Percentiles rank a stretch among this genome's conserved stretches.
phyloP scores from a whole-genome alignment of 2,797 vertebrate genomes.

The Phaenicophaeus curvirostris region DNA sequence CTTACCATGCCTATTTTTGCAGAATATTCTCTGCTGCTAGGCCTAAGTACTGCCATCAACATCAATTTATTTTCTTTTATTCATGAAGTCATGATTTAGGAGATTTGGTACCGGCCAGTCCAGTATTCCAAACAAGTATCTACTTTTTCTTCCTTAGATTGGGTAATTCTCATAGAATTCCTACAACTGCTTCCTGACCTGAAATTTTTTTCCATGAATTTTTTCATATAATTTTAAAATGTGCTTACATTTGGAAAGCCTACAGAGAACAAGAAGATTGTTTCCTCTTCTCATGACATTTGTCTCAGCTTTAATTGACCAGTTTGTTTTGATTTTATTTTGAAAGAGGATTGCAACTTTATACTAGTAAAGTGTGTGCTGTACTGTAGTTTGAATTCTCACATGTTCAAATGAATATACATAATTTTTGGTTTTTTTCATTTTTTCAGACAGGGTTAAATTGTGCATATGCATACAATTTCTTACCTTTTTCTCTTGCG shows the following conservation, averaged over 20 bases:
- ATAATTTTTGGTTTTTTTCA: not conserved
- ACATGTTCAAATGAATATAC: not conserved
- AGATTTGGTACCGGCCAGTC: not conserved
- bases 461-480: fast-evolving
- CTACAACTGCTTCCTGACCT: not conserved
- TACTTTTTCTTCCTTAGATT: not conserved
- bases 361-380: not conserved
- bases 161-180: not conserved
- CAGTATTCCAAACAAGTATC: not conserved
- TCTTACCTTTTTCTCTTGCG: not conserved
- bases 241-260: not conserved
- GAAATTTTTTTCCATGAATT: not conserved
- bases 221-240: not conserved
- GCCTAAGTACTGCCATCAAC: not conserved
- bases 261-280: not conserved
- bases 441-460: not conserved
- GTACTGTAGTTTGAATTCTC: not conserved
- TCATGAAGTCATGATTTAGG: not conserved
- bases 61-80: not conserved
- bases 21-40: not conserved
- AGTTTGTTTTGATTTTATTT: not conserved
- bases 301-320: not conserved
- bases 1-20: not conserved
- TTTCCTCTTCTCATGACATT: not conserved
- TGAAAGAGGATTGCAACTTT: not conserved